Evolutionary conservation across 1,140 invertebrate genomes (phyloP).

Genomic region (Drosophila asahinai): DNA sequence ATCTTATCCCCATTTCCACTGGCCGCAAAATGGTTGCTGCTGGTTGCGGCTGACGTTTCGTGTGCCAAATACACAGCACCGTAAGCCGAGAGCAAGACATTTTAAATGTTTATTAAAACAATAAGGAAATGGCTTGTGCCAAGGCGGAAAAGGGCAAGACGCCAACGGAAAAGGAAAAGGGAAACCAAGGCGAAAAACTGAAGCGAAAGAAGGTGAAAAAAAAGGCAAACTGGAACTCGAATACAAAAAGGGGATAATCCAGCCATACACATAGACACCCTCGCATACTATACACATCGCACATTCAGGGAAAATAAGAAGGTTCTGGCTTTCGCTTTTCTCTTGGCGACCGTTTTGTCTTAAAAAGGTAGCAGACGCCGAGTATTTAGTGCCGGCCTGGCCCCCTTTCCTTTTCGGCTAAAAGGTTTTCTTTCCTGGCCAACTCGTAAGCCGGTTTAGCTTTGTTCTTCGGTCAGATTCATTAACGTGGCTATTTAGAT

Average conservation of each 20-base stretch:
- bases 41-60: conserved; percentile 72
- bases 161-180: conserved; percentile 19
- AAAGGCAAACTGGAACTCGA: conserved; percentile 71
- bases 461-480: conserved; percentile 77
- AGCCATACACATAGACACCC: conserved; percentile 50
- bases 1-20: conserved; percentile 22
- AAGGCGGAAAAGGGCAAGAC: conserved; percentile 14
- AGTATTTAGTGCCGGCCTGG: conserved; percentile 68
- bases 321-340: conserved; percentile 58
- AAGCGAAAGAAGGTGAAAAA: conserved; percentile 62
- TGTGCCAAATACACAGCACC: conserved; percentile 43
- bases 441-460: conserved; percentile 66
- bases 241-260: conserved; percentile 80
- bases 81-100: conserved; percentile 79
- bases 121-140: conserved; percentile 82
- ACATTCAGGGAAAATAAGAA: conserved; percentile 55
- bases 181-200: conserved; percentile 46
- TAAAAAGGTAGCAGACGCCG: conserved; percentile 60
- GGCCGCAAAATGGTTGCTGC: conserved; percentile 70
- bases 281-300: conserved; percentile 21
- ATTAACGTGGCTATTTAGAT: conserved; percentile 83
- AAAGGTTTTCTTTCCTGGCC: conserved; percentile 65
- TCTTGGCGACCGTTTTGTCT: conserved; percentile 60
- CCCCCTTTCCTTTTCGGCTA: conserved; percentile 42
- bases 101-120: conserved; percentile 84